A percentile compares a stretch with the other conserved stretches of the same genome.
phyloP scores from a whole-genome alignment of 2,797 vertebrate species.

The Falco novaeseelandiae region DNA sequence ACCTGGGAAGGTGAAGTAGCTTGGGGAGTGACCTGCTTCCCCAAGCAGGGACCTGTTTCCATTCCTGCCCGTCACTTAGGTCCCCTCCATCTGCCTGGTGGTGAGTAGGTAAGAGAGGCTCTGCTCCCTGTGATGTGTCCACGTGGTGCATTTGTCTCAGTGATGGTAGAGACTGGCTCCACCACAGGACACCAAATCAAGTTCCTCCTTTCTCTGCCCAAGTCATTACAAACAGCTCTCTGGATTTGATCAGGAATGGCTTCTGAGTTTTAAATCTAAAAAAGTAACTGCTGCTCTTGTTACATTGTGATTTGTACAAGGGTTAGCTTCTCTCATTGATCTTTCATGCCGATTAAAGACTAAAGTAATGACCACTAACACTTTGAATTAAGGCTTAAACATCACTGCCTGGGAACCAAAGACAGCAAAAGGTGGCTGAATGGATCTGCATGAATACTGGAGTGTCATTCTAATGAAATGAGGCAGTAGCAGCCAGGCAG shows the following conservation, averaged over 20 bases:
- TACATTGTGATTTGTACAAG: constrained; percentile 23
- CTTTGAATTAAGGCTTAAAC: constrained; percentile 49
- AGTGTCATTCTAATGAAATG: not conserved
- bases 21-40: too few relatives aligned
- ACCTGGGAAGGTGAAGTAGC: too few relatives aligned
- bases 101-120: too few relatives aligned
- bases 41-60: too few relatives aligned
- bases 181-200: not conserved
- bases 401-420: not conserved
- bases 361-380: constrained; percentile 26
- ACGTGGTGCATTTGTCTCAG: too few relatives aligned
- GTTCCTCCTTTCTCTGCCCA: not conserved
- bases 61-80: too few relatives aligned
- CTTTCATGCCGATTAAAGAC: constrained; percentile 44
- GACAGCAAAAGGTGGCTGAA: not conserved
- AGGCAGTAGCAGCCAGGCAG: not conserved
- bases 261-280: not conserved
- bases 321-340: constrained; percentile 4
- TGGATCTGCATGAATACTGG: not conserved
- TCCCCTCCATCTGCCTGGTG: too few relatives aligned
- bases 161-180: too few relatives aligned
- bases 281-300: not conserved
- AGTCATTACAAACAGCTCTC: not conserved
- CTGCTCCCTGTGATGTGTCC: too few relatives aligned
- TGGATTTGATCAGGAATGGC: not conserved